These are phyloP conservation scores for Lycaon pictus DNA, from an alignment of 2,113 vertebrate species.

Conservation along the genomic window DNA sequence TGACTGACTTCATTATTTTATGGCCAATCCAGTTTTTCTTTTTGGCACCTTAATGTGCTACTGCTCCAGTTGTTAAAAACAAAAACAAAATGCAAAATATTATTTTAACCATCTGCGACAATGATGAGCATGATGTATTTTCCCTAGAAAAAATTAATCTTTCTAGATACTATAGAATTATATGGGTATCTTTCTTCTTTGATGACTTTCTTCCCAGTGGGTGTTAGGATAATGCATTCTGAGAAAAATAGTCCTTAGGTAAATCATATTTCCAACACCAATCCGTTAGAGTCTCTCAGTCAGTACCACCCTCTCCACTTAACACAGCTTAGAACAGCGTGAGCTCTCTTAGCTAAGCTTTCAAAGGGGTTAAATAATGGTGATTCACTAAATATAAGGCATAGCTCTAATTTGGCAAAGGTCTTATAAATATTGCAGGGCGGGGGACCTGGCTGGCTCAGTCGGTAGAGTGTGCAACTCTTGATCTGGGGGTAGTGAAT, in stretches of 20 bases:
- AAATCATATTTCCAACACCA: conserved; percentile 24
- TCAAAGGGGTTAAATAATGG: background rate
- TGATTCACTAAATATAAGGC: background rate
- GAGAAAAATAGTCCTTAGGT: background rate
- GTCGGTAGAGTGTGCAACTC: background rate
- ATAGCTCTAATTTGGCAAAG: background rate
- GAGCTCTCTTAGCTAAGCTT: background rate
- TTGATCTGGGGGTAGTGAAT: background rate
- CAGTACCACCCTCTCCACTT: background rate
- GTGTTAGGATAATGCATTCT: background rate
- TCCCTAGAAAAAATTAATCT: background rate
- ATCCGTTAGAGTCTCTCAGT: background rate
- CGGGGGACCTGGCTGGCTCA: background rate
- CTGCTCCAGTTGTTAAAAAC: background rate
- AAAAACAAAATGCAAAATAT: background rate
- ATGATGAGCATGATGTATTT: background rate
- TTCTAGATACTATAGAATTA: conserved; percentile 38
- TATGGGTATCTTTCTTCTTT: background rate
- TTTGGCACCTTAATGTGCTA: background rate
- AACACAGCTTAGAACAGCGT: background rate
- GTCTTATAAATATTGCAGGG: background rate
- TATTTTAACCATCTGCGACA: conserved; percentile 42
- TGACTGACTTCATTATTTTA: background rate
- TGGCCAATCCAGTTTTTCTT: background rate
- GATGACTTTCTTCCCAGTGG: background rate